Percentiles rank a stretch among this genome's conserved stretches.
These are phyloP conservation scores for Actenoides hombroni DNA, from an alignment of 2,113 vertebrate species.

Conservation along the genomic window DNA sequence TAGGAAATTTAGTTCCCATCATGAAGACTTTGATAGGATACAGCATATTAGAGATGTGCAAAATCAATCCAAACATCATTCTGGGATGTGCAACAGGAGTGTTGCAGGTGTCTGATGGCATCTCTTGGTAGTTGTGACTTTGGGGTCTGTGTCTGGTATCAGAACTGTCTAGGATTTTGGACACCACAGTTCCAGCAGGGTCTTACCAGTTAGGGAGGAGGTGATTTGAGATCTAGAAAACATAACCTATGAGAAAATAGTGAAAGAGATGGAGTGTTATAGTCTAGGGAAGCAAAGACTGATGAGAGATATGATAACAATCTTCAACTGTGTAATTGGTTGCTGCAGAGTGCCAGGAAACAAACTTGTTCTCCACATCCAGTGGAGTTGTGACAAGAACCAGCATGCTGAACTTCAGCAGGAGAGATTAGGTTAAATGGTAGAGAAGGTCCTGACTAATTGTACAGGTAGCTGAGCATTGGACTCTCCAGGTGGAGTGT, in stretches of 20 bases:
- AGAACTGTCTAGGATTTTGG: background rate
- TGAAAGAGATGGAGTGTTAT: background rate
- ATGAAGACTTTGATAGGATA: background rate
- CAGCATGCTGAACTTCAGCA: background rate
- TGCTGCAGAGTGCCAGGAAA: background rate
- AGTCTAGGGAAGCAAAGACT: background rate
- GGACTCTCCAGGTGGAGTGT: background rate
- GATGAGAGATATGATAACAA: conserved; percentile 19
- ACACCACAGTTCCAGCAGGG: background rate
- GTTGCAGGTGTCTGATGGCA: background rate
- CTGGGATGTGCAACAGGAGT: background rate
- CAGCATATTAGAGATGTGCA: background rate
- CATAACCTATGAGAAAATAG: background rate
- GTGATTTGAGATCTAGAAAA: background rate
- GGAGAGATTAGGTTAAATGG: background rate
- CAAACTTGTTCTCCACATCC: background rate
- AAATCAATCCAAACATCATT: background rate
- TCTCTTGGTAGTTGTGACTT: background rate
- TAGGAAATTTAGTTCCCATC: background rate
- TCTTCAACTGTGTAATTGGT: background rate
- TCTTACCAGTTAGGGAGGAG: background rate
- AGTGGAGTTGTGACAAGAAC: background rate
- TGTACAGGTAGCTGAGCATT: background rate
- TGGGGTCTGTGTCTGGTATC: background rate
- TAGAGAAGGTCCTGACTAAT: background rate